Evolutionary conservation across 2,113 vertebrate species (phyloP).

Genomic region (Clupea harengus): DNA sequence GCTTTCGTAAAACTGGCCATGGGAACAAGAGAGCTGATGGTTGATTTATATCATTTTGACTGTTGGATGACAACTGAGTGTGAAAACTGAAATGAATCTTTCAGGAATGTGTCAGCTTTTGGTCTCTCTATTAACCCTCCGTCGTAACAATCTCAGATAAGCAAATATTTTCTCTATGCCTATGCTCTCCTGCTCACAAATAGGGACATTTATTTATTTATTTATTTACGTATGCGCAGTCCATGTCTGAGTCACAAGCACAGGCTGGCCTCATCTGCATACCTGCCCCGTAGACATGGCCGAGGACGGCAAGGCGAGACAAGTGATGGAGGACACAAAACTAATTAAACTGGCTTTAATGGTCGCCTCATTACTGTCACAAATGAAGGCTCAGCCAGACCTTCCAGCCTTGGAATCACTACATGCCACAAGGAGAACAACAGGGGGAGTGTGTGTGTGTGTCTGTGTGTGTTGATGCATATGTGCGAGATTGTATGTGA

Average conservation of each 20-base stretch:
- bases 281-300: constrained; percentile 36
- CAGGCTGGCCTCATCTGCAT: constrained; percentile 37
- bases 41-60: neutral
- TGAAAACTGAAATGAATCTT: neutral
- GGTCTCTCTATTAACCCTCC: too few relatives aligned
- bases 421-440: neutral
- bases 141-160: neutral
- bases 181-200: neutral
- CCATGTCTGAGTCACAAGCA: constrained; percentile 20
- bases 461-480: neutral
- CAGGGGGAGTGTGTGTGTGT: neutral
- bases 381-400: constrained; percentile 34
- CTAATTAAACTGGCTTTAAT: constrained; percentile 50
- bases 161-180: neutral
- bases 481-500: neutral
- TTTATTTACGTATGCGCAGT: neutral
- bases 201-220: neutral
- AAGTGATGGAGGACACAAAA: constrained; percentile 31
- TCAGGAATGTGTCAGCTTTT: too few relatives aligned
- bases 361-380: constrained; percentile 41
- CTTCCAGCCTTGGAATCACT: constrained; percentile 36
- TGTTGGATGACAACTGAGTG: neutral
- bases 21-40: neutral
- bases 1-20: too few relatives aligned
- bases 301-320: neutral